Base-by-base conservation (phyloP, 2,797 vertebrate species). In the Lagodon rhomboides region DNA sequence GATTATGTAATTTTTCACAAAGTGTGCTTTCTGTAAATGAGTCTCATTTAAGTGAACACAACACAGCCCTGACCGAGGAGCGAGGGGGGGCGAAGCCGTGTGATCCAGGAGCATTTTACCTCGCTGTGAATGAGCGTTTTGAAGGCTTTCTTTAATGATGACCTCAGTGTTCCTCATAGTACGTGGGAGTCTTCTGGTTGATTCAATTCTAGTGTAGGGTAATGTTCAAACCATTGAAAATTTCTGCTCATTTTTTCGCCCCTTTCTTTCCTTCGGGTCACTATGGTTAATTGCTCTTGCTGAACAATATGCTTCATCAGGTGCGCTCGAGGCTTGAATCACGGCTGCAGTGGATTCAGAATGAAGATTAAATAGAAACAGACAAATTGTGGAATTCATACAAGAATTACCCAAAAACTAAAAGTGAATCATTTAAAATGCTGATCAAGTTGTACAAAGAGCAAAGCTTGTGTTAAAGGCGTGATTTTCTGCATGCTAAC, bases 1-100 rank as follows among this genome's bases (percentile, higher is more conserved):
- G 72, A 74, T 80, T 77, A 72, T 80, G 63, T 77, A 55, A 83
- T 78, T 61, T 50, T 73, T 66, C 66, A 59, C 38, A 62, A 61
- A 30, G 51, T 67, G 46, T 27, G 55, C 1, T 65, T 79, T 85
- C 68, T 68, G 34, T 34, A 61, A 69, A 56, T 22, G 47, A 13
- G 44, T 58, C 49, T 69, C 43, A 23, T 20, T 63, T 30, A 51
- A 63, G 44, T 20, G 51, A 78, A n/a, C 43, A 50, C 75, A 25
- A 46, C 2, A 11, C 4, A 11, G 23, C 49, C 5, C 43, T 49
- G n/a, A 34, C 5, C 3, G 34, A 72, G 65, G 30, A 38, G 44
- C 11, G 2, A 64, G 65, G 58, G 51, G n/a, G n/a, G 10, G 41
- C 47, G 11, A 47, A 61, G 18, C 8, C 2, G 3, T 7, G n/a